Evolutionary conservation across 2,888 invertebrate species (phyloP).

Genomic region (Napeogenes inachia): DNA sequence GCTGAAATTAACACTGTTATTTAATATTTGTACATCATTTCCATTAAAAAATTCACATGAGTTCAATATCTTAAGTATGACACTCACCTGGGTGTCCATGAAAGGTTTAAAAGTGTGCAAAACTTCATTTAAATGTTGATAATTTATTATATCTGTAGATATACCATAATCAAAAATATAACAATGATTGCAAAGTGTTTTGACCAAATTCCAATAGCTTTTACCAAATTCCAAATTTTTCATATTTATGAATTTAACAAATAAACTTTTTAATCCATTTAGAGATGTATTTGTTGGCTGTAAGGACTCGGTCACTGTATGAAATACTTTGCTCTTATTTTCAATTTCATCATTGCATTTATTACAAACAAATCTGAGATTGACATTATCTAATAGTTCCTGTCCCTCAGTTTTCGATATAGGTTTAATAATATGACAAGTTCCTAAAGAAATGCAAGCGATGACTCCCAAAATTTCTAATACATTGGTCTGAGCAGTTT

Average conservation of each 20-base stretch:
- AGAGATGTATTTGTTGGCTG: conserved; percentile 41
- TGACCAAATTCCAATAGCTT: conserved; percentile 53
- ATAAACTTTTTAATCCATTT: conserved; percentile 47
- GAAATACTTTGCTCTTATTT: conserved; percentile 39
- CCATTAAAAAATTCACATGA: neutral
- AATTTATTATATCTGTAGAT: conserved; percentile 47
- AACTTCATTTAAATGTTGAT: conserved; percentile 49
- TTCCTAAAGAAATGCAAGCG: conserved; percentile 57
- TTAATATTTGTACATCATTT: neutral
- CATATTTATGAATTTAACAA: conserved; percentile 59
- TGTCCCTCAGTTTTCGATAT: conserved; percentile 41
- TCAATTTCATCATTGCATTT: conserved; percentile 27
- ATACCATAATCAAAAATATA: conserved; percentile 57
- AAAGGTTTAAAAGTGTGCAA: conserved; percentile 53
- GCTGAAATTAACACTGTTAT: conserved; percentile 39
- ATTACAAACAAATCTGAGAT: neutral
- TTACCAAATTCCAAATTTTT: conserved; percentile 47
- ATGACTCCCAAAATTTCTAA: conserved; percentile 47
- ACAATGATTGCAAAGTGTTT: conserved; percentile 55
- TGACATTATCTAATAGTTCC: conserved; percentile 36
- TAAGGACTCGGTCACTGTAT: conserved; percentile 39
- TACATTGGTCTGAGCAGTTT: conserved; percentile 47
- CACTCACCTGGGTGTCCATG: conserved; percentile 42
- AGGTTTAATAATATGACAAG: conserved; percentile 41
- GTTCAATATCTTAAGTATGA: neutral